Evolutionary conservation across 2,113 vertebrate species (phyloP), one percentile per base, ranked within the genome.

Genomic region (Gallinago undulata): DNA sequence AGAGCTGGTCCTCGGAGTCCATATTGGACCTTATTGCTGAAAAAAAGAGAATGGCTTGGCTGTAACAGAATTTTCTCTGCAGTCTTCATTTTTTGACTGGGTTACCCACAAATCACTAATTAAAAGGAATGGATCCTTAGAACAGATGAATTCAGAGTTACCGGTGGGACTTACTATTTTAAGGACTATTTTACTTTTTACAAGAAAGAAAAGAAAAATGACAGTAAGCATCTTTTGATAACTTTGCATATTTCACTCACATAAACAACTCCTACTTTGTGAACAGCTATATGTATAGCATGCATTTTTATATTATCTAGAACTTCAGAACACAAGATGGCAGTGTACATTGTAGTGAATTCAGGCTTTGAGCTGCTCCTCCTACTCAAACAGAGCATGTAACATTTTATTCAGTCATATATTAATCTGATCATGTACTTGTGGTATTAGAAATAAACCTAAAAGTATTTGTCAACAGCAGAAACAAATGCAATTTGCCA

Each of bases 261-360:
- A 48, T 4, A 83, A 24, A 13, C 43, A 84, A 9, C 23, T 77
- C 28, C 19, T 85, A 16, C 88, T 90, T 80, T 74, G 55, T 72
- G 47, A 70, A 81, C 86, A 86, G 16, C 35, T 72, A 0, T 41
- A 6, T 19, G 19, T 33, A n/a, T 13, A 27, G 9, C 41, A 7
- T 60, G 45, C 50, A 27, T 75, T 79, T 92, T 81, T 50, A 30
- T 84, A 45, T 87, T 73, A 83, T 33, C 79, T 63, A 87, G 92
- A 89, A 68, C 33, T 86, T 93, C 56, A 91, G 89, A 88, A 96
- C 96, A 97, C 96, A 93, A 93, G 96, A 96, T 96, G 96, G 95
- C 92, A 96, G 96, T 89, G 88, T 83, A 59, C 19, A 39, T 87
- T 87, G 70, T 74, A 87, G 50, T 51, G 62, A 94, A 67, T 75